phyloP scores from a whole-genome alignment of 2,113 vertebrate species.

The Periophthalmodon schlosseri region DNA sequence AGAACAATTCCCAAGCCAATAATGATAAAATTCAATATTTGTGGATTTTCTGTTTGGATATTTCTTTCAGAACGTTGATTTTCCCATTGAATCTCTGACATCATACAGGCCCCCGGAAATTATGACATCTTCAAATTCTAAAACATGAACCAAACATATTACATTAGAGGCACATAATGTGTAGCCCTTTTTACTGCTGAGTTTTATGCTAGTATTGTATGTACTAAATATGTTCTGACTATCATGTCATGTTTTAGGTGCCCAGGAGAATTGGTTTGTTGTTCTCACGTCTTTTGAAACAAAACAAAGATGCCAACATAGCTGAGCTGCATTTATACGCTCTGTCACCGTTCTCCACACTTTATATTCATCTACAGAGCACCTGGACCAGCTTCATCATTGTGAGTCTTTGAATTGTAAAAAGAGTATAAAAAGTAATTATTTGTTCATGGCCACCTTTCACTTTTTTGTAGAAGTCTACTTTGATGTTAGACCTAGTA shows the following conservation, averaged over 20 bases:
- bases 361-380: conserved; percentile 75
- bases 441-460: background rate
- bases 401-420: conserved; percentile 54
- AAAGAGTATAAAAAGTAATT: too few relatives aligned
- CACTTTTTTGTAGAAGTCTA: conserved; percentile 68
- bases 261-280: conserved; percentile 20
- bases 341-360: conserved; percentile 63
- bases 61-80: too few relatives aligned
- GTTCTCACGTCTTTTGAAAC: conserved; percentile 48
- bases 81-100: too few relatives aligned
- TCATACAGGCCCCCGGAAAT: too few relatives aligned
- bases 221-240: background rate
- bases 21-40: too few relatives aligned
- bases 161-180: too few relatives aligned
- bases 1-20: too few relatives aligned
- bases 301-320: conserved; percentile 44
- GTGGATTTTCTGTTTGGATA: too few relatives aligned
- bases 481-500: conserved; percentile 67
- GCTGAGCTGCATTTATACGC: conserved; percentile 76
- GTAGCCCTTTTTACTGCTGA: too few relatives aligned
- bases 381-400: conserved; percentile 77
- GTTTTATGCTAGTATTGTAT: too few relatives aligned
- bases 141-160: too few relatives aligned
- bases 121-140: too few relatives aligned
- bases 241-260: conserved; percentile 8